These are phyloP conservation scores for Pseudonaja textilis DNA, from an alignment of 2,113 vertebrate genomes.

Conservation along the genomic window DNA sequence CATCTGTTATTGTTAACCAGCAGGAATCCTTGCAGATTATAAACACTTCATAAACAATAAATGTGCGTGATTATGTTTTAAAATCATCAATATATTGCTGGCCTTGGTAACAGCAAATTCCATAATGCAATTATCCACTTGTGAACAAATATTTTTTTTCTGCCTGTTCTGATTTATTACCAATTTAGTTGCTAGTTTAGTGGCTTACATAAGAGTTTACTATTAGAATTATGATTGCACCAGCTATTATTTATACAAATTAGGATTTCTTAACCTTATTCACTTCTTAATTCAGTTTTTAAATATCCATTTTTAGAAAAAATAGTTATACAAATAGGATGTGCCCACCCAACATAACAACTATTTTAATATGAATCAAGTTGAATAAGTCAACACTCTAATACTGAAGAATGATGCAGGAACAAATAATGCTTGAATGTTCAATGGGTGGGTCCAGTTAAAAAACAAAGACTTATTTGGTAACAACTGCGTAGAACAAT, in stretches of 20 bases:
- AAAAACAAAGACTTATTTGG: not conserved
- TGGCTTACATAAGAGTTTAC: not conserved
- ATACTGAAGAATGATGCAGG: not conserved
- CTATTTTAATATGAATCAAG: not conserved
- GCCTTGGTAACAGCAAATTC: not conserved
- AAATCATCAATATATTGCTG: not conserved
- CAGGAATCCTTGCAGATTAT: not conserved
- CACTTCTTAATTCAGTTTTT: not conserved
- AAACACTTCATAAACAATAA: not conserved
- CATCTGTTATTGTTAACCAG: not conserved
- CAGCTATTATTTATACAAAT: not conserved
- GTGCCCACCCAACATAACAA: not conserved
- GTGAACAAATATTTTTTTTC: not conserved
- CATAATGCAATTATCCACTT: not conserved
- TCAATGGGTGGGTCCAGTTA: not conserved
- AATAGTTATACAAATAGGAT: not conserved
- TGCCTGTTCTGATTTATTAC: not conserved
- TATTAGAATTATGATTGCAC: not conserved
- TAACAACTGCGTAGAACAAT: not conserved
- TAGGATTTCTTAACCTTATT: not conserved
- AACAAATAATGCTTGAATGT: not conserved
- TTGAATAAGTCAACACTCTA: not conserved
- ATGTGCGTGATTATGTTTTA: not conserved
- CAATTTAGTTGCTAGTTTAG: not conserved
- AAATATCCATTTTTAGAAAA: not conserved